phyloP scores from a whole-genome alignment of 2,113 vertebrate species.

The Ctenomys sociabilis region DNA sequence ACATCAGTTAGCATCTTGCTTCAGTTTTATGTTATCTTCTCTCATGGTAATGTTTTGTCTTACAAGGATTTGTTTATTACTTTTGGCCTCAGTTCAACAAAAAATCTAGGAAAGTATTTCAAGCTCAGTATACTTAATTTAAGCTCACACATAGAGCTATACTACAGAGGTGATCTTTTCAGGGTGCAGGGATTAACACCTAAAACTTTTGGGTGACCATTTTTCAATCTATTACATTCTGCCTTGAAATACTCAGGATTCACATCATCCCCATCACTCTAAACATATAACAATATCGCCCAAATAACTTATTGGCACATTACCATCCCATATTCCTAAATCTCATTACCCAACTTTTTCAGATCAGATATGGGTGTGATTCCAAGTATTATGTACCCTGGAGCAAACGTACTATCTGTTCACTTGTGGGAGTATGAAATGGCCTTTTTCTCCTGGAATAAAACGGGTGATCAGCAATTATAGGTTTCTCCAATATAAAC shows the following conservation, averaged over 20 bases:
- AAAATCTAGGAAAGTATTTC: background rate
- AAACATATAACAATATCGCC: background rate
- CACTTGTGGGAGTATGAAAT: background rate
- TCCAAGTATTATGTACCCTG: background rate
- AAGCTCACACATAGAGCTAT: background rate
- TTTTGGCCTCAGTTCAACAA: background rate
- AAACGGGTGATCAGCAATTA: background rate
- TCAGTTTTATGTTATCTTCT: background rate
- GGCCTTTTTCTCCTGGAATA: background rate
- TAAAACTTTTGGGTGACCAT: background rate
- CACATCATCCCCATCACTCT: background rate
- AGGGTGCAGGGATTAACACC: background rate
- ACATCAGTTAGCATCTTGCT: background rate
- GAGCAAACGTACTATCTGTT: background rate
- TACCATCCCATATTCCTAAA: background rate
- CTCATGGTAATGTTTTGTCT: background rate
- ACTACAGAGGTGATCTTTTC: background rate
- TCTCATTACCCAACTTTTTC: background rate
- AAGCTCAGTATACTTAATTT: background rate
- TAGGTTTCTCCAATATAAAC: background rate
- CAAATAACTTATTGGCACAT: background rate
- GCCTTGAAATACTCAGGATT: background rate
- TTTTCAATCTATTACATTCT: background rate
- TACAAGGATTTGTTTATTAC: background rate
- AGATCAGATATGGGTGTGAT: background rate